These are phyloP conservation scores for Cossypha heuglini DNA, from an alignment of 2,797 vertebrate genomes.

Conservation along the genomic window DNA sequence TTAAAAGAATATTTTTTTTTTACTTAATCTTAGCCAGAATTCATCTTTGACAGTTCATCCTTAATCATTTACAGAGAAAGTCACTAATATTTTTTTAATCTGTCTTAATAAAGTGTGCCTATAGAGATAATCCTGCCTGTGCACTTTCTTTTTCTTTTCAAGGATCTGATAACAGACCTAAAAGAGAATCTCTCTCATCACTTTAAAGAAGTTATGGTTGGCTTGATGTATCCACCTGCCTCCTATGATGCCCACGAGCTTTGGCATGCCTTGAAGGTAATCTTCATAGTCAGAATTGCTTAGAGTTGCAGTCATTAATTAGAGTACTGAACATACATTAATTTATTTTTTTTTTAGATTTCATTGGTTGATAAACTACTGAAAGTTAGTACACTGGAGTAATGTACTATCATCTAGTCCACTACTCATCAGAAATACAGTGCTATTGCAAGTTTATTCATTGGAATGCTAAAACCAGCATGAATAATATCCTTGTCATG, in stretches of 20 bases:
- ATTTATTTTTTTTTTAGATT: neutral
- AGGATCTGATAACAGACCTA: conserved; percentile 75
- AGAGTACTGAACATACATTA: neutral
- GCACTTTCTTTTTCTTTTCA: neutral
- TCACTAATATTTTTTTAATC: neutral
- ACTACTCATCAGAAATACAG: neutral
- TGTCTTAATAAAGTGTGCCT: neutral
- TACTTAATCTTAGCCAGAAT: neutral
- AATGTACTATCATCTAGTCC: neutral
- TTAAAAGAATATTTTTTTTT: neutral
- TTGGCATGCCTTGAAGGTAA: conserved; percentile 82
- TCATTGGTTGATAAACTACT: neutral
- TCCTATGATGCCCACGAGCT: conserved; percentile 78
- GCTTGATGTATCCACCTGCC: conserved; percentile 76
- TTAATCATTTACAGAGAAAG: neutral
- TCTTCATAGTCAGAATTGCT: neutral
- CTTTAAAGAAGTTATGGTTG: conserved; percentile 81
- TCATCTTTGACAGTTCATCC: neutral
- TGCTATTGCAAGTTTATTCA: neutral
- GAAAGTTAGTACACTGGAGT: neutral
- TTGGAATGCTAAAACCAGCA: neutral
- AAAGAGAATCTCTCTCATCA: conserved; percentile 79
- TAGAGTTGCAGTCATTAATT: neutral
- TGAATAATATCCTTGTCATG: neutral
- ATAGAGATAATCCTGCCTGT: neutral